Conservation (phyloP, 2,113 vertebrate species). For the Sapayoa aenigma region DNA sequence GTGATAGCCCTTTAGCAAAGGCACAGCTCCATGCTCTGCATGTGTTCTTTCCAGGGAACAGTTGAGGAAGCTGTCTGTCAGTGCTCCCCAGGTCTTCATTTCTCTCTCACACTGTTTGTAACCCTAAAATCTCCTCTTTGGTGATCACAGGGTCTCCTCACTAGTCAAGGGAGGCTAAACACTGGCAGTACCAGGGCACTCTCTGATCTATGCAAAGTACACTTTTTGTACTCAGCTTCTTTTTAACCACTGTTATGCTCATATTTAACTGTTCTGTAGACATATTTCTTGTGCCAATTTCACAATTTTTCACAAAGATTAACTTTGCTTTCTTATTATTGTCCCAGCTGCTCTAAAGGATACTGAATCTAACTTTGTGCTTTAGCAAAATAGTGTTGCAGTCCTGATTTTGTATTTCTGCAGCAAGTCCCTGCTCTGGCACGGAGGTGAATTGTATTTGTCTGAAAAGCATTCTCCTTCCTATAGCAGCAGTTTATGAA, state of each 20-base stretch:
- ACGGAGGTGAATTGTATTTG: background rate
- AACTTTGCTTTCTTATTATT: background rate
- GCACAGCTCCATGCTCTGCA: background rate
- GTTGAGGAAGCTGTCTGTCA: background rate
- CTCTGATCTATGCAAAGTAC: background rate
- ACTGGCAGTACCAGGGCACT: background rate
- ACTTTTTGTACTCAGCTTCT: background rate
- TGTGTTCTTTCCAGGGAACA: background rate
- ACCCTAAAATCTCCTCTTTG: background rate
- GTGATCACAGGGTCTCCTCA: background rate
- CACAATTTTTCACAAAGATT: background rate
- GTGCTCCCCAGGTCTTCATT: background rate
- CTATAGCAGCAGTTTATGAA: background rate
- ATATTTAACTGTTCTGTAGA: background rate
- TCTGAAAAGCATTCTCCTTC: background rate
- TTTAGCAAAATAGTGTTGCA: background rate
- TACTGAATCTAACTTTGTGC: background rate
- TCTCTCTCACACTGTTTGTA: background rate
- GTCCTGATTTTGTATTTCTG: background rate
- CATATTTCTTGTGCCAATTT: background rate
- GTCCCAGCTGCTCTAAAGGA: background rate
- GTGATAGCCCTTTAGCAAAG: background rate
- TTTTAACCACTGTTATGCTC: background rate
- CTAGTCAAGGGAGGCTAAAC: background rate
- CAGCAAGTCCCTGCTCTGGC: background rate